A percentile compares a stretch with the other conserved stretches of the same genome.
These are phyloP conservation scores for Dichetophora obliterata DNA, from an alignment of 2,888 invertebrate species.

Conservation along the genomic window DNA sequence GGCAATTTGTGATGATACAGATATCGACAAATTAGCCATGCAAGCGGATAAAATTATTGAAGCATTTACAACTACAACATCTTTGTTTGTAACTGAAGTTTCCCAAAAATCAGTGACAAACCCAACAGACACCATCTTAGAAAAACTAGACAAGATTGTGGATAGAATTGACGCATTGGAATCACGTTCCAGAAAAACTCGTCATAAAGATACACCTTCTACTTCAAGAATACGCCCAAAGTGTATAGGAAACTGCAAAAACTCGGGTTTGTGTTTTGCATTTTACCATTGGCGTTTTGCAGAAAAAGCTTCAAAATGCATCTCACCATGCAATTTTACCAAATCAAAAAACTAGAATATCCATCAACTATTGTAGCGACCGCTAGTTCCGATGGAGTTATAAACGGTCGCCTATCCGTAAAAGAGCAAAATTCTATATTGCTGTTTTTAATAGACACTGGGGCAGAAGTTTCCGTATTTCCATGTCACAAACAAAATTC, in stretches of 20 bases:
- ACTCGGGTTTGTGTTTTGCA: conserved; percentile 6
- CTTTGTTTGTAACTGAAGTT: not conserved
- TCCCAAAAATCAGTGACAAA: not conserved
- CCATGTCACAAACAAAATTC: no score
- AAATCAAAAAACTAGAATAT: not conserved
- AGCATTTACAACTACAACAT: conserved; percentile 2
- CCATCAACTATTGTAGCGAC: not conserved
- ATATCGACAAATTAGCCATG: no score
- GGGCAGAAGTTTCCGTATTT: not conserved
- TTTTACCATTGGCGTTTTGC: not conserved
- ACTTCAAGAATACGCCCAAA: not conserved
- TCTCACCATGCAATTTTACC: not conserved
- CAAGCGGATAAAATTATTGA: not conserved
- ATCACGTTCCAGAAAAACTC: not conserved
- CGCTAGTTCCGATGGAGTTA: not conserved
- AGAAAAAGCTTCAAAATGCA: not conserved
- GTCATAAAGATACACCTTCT: not conserved
- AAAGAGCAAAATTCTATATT: not conserved
- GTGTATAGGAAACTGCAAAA: not conserved
- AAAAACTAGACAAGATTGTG: no score
- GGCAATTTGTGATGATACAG: no score
- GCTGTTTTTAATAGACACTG: not conserved
- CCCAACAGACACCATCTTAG: not conserved
- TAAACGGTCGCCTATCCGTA: no score
- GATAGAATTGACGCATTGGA: no score